Evolutionary conservation across 2,888 invertebrate genomes (phyloP).

Genomic region (Alcis repandata): DNA sequence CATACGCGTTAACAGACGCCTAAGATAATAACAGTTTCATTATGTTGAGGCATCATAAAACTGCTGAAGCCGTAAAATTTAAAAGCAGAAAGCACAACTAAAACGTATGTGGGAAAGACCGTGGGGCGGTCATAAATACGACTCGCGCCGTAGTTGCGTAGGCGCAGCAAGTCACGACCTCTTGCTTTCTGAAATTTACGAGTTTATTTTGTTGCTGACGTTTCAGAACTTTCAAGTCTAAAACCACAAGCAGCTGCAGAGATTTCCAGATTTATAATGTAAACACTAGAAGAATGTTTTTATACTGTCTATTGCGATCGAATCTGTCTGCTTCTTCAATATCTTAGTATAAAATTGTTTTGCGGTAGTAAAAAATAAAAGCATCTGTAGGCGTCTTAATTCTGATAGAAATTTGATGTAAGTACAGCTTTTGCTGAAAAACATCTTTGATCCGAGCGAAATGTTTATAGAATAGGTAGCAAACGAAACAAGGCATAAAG

Average conservation of each 20-base stretch:
- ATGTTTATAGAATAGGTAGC: too few species aligned
- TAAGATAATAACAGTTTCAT: constrained; percentile 49
- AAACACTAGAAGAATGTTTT: constrained; percentile 26
- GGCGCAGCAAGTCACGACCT: constrained; percentile 47
- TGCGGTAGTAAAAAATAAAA: background rate
- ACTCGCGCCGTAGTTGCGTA: constrained; percentile 29
- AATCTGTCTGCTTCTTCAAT: constrained; percentile 8
- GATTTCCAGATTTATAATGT: constrained; percentile 29
- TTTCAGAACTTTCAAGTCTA: constrained; percentile 42
- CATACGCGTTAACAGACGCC: constrained; percentile 26
- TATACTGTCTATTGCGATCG: constrained; percentile 16
- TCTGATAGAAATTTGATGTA: background rate
- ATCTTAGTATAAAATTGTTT: background rate
- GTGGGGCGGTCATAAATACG: constrained; percentile 52
- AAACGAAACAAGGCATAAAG: background rate
- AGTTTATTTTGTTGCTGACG: constrained; percentile 54
- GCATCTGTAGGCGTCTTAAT: background rate
- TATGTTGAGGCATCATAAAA: constrained; percentile 54
- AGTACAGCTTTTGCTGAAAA: background rate
- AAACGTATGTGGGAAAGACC: constrained; percentile 49
- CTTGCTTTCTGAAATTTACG: constrained; percentile 48
- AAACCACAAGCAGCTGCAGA: constrained; percentile 38
- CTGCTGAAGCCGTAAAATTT: constrained; percentile 52
- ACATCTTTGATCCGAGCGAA: background rate
- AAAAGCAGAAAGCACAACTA: constrained; percentile 52